Conservation (phyloP, 2,113 vertebrate species). For the Panthera leo region DNA sequence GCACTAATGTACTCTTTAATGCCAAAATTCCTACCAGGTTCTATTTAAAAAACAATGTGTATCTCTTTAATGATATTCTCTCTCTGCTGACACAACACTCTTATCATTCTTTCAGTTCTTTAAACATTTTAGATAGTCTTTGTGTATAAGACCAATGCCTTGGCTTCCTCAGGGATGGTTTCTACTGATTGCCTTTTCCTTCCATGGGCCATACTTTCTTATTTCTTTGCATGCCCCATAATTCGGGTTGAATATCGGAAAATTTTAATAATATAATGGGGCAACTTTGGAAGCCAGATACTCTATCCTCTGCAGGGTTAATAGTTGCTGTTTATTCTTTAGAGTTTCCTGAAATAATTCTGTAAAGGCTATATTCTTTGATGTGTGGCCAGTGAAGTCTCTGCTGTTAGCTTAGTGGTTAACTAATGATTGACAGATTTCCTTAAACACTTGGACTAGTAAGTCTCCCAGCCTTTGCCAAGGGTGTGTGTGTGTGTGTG, state of each 20-base stretch:
- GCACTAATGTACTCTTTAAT: background rate
- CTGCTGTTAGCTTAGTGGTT: background rate
- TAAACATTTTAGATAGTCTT: background rate
- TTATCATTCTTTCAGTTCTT: background rate
- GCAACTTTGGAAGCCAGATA: background rate
- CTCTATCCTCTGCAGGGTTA: background rate
- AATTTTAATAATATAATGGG: background rate
- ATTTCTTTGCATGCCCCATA: background rate
- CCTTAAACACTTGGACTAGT: background rate
- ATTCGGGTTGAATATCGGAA: background rate
- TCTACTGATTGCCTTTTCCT: background rate
- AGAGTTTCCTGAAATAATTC: background rate
- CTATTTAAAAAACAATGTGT: background rate
- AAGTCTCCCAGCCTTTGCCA: background rate
- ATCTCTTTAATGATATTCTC: background rate
- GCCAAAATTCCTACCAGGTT: background rate
- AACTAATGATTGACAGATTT: background rate
- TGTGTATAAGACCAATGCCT: background rate
- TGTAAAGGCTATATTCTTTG: background rate
- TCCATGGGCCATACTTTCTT: background rate
- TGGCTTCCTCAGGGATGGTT: background rate
- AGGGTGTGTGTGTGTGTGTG: background rate
- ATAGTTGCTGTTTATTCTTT: background rate
- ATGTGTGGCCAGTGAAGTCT: background rate
- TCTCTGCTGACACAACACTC: background rate